phyloP scores from a whole-genome alignment of 2,113 vertebrate species.

The Bufo gargarizans region DNA sequence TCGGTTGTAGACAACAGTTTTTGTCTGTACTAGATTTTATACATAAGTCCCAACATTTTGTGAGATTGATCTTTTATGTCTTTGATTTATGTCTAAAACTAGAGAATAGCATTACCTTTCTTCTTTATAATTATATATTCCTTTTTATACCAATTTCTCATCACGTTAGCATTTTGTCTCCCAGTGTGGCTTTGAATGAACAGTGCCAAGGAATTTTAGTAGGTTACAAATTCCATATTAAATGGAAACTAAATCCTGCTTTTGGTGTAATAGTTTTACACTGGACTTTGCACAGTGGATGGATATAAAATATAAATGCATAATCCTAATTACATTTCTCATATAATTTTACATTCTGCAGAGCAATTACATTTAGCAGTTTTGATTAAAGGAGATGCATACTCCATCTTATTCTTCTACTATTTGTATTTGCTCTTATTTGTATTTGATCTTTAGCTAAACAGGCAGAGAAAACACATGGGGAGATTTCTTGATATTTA shows the following conservation, averaged over 20 bases:
- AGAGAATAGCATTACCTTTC: constrained; percentile 23
- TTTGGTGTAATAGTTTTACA: constrained; percentile 20
- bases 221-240: constrained; percentile 13
- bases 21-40: background rate
- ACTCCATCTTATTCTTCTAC: constrained; percentile 44
- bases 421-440: constrained; percentile 54
- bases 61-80: background rate
- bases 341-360: constrained; percentile 46
- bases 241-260: constrained; percentile 2
- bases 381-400: constrained; percentile 51
- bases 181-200: constrained; percentile 4
- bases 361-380: constrained; percentile 45
- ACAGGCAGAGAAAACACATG: constrained; percentile 57
- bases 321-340: constrained; percentile 52
- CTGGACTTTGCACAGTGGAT: constrained; percentile 34
- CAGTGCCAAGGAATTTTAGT: constrained; percentile 1
- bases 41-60: background rate
- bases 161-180: constrained; percentile 18
- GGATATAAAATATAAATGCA: constrained; percentile 46
- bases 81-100: background rate
- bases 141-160: constrained; percentile 32
- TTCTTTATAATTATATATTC: background rate
- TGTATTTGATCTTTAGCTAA: constrained; percentile 55
- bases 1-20: background rate
- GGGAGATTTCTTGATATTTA: constrained; percentile 67